phyloP scores from a whole-genome alignment of 2,888 invertebrate genomes.

The Anoplius nigerrimus region DNA sequence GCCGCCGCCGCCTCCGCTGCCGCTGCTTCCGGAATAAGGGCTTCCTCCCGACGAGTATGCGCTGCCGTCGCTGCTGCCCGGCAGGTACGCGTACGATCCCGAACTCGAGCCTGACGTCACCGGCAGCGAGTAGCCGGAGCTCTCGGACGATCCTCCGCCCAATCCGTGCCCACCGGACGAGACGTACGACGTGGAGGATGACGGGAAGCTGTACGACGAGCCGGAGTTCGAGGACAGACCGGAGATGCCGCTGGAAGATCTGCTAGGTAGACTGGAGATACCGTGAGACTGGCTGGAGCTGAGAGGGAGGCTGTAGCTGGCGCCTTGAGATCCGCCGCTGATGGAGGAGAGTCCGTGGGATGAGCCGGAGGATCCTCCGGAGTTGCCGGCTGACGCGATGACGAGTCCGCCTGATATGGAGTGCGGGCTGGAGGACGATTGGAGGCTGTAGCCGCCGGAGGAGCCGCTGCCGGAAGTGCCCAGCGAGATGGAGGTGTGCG shows the following conservation, averaged over 20 bases:
- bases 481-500: constrained; percentile 27
- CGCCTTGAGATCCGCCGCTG: constrained; percentile 28
- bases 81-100: constrained; percentile 51
- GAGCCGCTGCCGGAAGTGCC: constrained; percentile 40
- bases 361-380: constrained; percentile 35
- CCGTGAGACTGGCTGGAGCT: constrained; percentile 49
- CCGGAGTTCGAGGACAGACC: constrained; percentile 32
- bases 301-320: constrained; percentile 28
- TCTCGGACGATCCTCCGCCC: constrained; percentile 58
- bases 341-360: constrained; percentile 38
- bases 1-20: constrained; percentile 33
- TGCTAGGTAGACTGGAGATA: constrained; percentile 39
- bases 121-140: constrained; percentile 64
- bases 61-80: constrained; percentile 60
- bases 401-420: constrained; percentile 56
- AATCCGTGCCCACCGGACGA: constrained; percentile 49
- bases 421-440: constrained; percentile 49
- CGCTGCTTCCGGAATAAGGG: constrained; percentile 38
- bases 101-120: constrained; percentile 47
- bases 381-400: constrained; percentile 43
- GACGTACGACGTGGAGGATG: constrained; percentile 51
- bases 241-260: constrained; percentile 42
- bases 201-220: constrained; percentile 39
- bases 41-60: constrained; percentile 34
- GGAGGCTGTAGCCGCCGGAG: constrained; percentile 39